Percentiles rank a stretch among this genome's conserved stretches.
phyloP scores from a whole-genome alignment of 2,797 vertebrate genomes.

The Echiichthys vipera region DNA sequence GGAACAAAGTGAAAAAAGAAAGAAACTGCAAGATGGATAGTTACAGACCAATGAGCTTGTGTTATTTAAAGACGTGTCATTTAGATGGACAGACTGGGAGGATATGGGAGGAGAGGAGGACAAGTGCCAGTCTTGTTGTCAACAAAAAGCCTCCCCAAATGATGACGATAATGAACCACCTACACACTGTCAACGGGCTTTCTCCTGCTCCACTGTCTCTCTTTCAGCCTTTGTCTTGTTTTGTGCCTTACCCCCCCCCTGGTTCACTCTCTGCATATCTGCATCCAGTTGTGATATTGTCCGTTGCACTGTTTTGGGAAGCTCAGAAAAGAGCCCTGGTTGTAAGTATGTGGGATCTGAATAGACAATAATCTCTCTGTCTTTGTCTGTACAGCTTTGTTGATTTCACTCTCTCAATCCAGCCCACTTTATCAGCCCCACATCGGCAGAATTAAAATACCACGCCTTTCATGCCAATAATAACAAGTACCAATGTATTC shows the following conservation, averaged over 20 bases:
- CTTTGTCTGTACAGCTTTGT: conserved; percentile 33
- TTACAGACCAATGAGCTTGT: conserved; percentile 39
- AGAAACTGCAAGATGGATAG: conserved; percentile 11
- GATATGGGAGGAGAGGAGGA: conserved; percentile 64
- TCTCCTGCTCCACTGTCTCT: conserved; percentile 57
- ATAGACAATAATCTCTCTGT: conserved; percentile 57
- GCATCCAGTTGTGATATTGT: conserved; percentile 43
- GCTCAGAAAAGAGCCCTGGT: conserved; percentile 11
- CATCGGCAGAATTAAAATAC: conserved; percentile 11
- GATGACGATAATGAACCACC: conserved; percentile 78
- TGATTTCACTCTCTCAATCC: conserved; percentile 24
- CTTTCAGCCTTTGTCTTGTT: conserved; percentile 44
- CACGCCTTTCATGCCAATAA: background rate
- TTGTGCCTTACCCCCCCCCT: background rate
- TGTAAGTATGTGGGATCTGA: conserved; percentile 40
- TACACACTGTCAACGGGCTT: conserved; percentile 71
- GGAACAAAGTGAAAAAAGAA: background rate
- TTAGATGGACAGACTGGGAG: conserved; percentile 63
- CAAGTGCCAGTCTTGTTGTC: conserved; percentile 75
- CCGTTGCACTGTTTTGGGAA: conserved; percentile 18
- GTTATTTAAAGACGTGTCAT: conserved; percentile 77
- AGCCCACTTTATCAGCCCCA: conserved; percentile 23
- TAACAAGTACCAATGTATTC: background rate
- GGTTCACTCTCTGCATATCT: conserved; percentile 44
- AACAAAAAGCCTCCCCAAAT: conserved; percentile 76